Conservation (phyloP, 2,888 invertebrate genomes). For the Parnassius mnemosyne region DNA sequence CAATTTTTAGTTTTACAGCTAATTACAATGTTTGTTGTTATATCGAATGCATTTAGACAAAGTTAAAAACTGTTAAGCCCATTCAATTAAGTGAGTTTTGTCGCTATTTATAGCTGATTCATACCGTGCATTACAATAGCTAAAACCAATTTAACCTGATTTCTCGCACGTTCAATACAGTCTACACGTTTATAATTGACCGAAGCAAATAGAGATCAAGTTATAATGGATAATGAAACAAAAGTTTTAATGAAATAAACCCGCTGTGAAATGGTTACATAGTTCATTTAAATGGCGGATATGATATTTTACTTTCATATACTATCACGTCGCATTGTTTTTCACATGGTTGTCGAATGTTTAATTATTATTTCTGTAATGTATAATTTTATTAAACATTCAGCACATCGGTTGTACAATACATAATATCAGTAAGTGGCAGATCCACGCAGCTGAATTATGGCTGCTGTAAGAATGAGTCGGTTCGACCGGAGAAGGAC, state of each 20-base stretch:
- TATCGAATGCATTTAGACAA: slow-evolving; percentile 27
- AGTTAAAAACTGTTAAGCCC: not conserved
- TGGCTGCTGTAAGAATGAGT: too few relatives aligned
- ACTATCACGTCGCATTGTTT: slow-evolving; percentile 24
- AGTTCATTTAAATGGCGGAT: slow-evolving; percentile 29
- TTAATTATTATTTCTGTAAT: not conserved
- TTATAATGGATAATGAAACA: slow-evolving; percentile 31
- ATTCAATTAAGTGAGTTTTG: slow-evolving; percentile 8
- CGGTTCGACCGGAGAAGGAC: too few relatives aligned
- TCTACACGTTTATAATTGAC: not conserved
- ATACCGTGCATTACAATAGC: slow-evolving; percentile 13
- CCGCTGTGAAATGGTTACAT: slow-evolving; percentile 37
- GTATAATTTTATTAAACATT: slow-evolving; percentile 4
- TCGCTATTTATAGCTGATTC: slow-evolving; percentile 8
- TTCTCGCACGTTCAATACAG: not conserved
- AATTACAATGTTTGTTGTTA: not conserved
- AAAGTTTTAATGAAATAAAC: slow-evolving; percentile 36
- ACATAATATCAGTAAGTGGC: too few relatives aligned
- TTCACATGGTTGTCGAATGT: slow-evolving; percentile 7
- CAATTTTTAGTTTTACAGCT: too few relatives aligned
- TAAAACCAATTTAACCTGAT: slow-evolving; percentile 12
- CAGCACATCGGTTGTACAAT: too few relatives aligned
- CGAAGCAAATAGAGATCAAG: slow-evolving; percentile 20
- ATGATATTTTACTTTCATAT: slow-evolving; percentile 25
- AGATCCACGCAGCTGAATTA: too few relatives aligned